Conservation (phyloP, 2,888 invertebrate genomes). For the Xanthorhoe designata region DNA sequence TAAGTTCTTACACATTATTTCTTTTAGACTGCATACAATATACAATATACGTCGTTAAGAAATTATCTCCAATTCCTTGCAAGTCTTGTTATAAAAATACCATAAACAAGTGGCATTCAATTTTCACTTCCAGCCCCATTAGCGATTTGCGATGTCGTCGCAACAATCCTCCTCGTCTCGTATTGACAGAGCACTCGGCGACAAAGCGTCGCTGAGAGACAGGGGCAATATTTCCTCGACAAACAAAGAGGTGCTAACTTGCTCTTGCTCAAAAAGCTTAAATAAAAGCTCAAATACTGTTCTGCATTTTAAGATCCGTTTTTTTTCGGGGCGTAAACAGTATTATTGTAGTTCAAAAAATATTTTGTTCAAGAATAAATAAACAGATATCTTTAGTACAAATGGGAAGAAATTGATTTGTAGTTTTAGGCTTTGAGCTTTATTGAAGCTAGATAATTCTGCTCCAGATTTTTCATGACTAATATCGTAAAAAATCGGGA, state of each 20-base stretch:
- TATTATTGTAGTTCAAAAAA: no score
- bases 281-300: neutral
- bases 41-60: no score
- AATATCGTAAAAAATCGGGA: no score
- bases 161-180: conserved; percentile 27
- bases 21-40: no score
- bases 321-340: no score
- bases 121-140: neutral
- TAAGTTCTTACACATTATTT: no score
- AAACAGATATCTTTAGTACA: no score
- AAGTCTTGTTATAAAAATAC: neutral
- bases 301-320: neutral
- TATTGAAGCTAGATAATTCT: no score
- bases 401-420: no score
- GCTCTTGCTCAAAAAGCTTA: neutral
- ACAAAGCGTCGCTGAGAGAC: conserved; percentile 57
- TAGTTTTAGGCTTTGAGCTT: no score
- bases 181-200: conserved; percentile 73
- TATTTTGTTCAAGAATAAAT: no score
- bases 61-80: neutral
- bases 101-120: neutral
- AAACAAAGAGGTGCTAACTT: conserved; percentile 53
- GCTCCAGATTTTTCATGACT: no score
- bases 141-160: neutral
- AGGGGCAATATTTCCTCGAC: conserved; percentile 61